A percentile compares a stretch with the other conserved stretches of the same genome.
These are phyloP conservation scores for Drosophila birchii DNA, from an alignment of 2,888 invertebrate species.

Conservation along the genomic window DNA sequence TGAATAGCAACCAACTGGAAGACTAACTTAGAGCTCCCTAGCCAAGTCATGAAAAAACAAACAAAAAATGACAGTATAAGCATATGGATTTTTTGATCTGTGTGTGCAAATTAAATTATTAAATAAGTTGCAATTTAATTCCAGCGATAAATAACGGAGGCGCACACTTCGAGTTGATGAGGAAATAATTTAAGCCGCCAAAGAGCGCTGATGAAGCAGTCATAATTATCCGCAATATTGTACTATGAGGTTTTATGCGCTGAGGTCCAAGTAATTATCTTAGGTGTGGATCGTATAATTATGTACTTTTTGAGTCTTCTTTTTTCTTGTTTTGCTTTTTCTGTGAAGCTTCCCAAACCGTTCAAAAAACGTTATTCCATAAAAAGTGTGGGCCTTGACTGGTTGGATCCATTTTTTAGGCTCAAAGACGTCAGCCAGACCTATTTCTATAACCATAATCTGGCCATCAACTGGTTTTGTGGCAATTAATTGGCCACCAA, in stretches of 20 bases:
- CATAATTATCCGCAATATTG: conserved; percentile 20
- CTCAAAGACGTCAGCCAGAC: conserved; percentile 35
- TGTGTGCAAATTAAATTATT: conserved; percentile 7
- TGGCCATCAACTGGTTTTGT: conserved; percentile 32
- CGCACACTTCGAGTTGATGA: conserved; percentile 17
- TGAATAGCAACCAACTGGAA: conserved; percentile 44
- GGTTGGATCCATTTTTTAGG: conserved; percentile 21
- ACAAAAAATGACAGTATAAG: background rate
- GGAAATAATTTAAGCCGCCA: conserved; percentile 31
- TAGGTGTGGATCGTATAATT: conserved; percentile 44
- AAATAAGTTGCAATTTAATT: conserved; percentile 18
- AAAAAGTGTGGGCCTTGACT: conserved; percentile 30
- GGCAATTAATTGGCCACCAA: conserved; percentile 41
- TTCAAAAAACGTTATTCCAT: conserved; percentile 8
- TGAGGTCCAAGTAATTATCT: conserved; percentile 34
- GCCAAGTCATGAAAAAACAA: conserved; percentile 7
- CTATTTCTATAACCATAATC: conserved; percentile 35
- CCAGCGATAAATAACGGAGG: conserved; percentile 18
- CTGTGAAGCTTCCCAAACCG: background rate
- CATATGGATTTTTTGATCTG: conserved; percentile 22
- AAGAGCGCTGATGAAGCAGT: conserved; percentile 22
- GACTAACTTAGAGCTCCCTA: conserved; percentile 14
- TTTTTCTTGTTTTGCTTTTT: background rate
- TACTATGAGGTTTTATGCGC: conserved; percentile 1
- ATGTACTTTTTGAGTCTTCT: background rate